Evolutionary conservation across 1,140 invertebrate genomes (phyloP), one percentile per base, ranked within the genome.

Genomic region (Bombus pyrosoma): DNA sequence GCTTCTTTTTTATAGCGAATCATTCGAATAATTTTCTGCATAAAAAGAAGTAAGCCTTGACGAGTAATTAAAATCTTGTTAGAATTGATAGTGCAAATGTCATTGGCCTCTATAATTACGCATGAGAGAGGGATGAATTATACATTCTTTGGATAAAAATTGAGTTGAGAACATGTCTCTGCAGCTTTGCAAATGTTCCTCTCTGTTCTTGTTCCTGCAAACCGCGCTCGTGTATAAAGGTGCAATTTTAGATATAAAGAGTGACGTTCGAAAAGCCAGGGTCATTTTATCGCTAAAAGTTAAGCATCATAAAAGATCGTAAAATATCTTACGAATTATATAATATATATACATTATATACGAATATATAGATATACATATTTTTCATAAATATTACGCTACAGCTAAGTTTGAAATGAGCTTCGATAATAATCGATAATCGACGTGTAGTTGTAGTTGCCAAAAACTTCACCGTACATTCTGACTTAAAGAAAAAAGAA

Each of bases 191-290:
- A 71, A 57, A 47, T 64, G 32, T 39, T 22, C 43, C 47, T 57
- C 53, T 77, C n/a, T 79, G 64, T 79, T 72, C 53, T 69, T 84
- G 82, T 84, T 84, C 75, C 82, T 84, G 74, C 25, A 62, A 79
- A 71, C 37, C 32, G 47, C 53, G 66, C 53, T 84, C 82, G 53
- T 79, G 39, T 84, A 76, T 57, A 84, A 84, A 84, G 82, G 75
- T 84, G 82, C 82, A 84, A 84, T 84, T 71, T 79, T 84, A 84
- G 82, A 43, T 79, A 34, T 84, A 78, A 69, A 47, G 37, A 75
- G 41, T 69, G n/a, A 75, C 74, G 37, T 53, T 77, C n/a, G 37
- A 83, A 57, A 47, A 78, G 28, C 75, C 82, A 72, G 39, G 32
- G 25, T 79, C 39, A n/a, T 79, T 84, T 78, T 79, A 57, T 47